phyloP scores from a whole-genome alignment of 2,797 vertebrate genomes.

The Denticeps clupeoides region DNA sequence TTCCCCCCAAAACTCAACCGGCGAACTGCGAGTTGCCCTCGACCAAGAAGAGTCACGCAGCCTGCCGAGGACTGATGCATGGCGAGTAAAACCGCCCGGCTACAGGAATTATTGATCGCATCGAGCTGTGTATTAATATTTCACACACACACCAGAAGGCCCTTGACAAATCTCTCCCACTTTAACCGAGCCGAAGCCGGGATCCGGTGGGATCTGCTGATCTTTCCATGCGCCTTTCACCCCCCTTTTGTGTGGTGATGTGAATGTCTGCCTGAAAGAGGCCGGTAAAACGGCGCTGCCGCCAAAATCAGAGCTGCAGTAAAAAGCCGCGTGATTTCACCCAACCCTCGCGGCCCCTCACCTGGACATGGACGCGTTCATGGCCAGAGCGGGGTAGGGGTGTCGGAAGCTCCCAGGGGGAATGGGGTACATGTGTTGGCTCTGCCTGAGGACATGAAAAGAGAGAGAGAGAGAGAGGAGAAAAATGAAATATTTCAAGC shows the following conservation, averaged over 20 bases:
- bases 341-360: conserved; percentile 28
- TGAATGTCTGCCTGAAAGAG: too few species aligned
- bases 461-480: conserved; percentile 43
- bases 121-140: conserved; percentile 31
- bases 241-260: conserved; percentile 23
- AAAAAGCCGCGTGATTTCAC: too few species aligned
- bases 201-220: conserved; percentile 49
- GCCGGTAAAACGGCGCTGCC: conserved; percentile 53
- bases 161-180: conserved; percentile 49
- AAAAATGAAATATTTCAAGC: too few species aligned
- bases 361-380: conserved; percentile 88
- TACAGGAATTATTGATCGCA: neutral
- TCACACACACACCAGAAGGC: conserved; percentile 44
- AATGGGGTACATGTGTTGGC: conserved; percentile 80
- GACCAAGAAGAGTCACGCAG: too few species aligned
- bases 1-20: too few species aligned
- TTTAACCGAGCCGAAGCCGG: conserved; percentile 42
- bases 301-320: too few species aligned
- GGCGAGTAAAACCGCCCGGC: neutral
- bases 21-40: too few species aligned
- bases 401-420: conserved; percentile 72
- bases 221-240: conserved; percentile 56
- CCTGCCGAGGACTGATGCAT: too few species aligned
- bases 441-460: conserved; percentile 70
- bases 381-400: conserved; percentile 75